Percentiles rank a stretch among this genome's conserved stretches.
Conservation (phyloP, 2,888 invertebrate genomes). For the Drosophila basisetae region DNA sequence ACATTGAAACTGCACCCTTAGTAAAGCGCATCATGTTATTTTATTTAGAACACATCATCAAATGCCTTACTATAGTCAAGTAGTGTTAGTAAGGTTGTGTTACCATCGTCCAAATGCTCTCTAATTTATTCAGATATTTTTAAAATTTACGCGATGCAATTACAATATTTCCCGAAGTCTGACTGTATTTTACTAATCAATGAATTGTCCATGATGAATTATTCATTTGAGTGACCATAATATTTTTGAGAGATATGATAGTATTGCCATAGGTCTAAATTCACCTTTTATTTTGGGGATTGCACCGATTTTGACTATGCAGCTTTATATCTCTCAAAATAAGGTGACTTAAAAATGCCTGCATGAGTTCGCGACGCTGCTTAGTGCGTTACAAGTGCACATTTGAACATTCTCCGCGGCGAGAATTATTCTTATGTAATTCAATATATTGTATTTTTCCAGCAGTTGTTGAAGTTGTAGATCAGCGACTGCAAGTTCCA, state of each 20-base stretch:
- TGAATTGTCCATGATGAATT: background rate
- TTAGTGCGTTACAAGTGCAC: too few species aligned
- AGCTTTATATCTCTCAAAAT: too few species aligned
- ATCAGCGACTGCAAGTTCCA: too few species aligned
- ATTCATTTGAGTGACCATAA: background rate
- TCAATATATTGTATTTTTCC: too few species aligned
- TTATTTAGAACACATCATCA: background rate
- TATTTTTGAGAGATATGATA: background rate
- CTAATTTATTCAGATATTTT: background rate
- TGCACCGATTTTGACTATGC: background rate
- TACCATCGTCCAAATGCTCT: background rate
- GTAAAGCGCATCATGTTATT: background rate
- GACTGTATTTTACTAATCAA: background rate
- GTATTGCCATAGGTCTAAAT: background rate
- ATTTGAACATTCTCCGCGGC: background rate
- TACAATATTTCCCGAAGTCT: background rate
- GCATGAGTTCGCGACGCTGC: too few species aligned
- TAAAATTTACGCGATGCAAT: background rate
- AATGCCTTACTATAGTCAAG: background rate
- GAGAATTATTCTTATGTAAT: background rate
- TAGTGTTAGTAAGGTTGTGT: background rate
- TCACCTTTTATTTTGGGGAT: background rate
- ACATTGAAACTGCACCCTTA: background rate
- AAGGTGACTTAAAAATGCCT: too few species aligned
- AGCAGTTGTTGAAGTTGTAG: too few species aligned